Evolutionary conservation across 2,888 invertebrate genomes (phyloP).

Genomic region (Coronaproctus castanopsis): DNA sequence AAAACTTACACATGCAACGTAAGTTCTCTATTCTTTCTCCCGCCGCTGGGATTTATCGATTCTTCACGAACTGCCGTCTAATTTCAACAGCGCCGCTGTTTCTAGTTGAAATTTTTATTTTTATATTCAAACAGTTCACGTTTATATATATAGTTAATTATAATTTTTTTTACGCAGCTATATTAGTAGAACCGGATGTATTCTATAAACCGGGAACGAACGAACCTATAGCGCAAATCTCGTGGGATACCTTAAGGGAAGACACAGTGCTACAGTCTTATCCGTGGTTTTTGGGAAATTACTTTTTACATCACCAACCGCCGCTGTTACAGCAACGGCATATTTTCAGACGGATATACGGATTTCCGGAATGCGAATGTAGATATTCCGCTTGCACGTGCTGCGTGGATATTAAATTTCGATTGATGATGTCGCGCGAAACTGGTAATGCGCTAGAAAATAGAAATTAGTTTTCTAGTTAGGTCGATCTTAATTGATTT

Average conservation of each 20-base stretch:
- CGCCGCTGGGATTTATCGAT: too few species aligned
- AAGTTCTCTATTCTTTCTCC: too few species aligned
- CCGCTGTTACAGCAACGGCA: neutral
- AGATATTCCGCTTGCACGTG: conserved; percentile 1
- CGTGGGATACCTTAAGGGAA: neutral
- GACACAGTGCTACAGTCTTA: too few species aligned
- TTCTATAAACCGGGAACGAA: conserved; percentile 6
- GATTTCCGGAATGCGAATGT: conserved; percentile 6
- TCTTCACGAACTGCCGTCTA: too few species aligned
- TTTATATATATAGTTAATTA: too few species aligned
- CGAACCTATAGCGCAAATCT: neutral
- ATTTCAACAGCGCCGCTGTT: too few species aligned
- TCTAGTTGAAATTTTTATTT: too few species aligned
- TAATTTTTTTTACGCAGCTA: too few species aligned
- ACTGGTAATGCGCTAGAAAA: conserved; percentile 1
- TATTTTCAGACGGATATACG: conserved; percentile 2
- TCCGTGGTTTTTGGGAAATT: neutral
- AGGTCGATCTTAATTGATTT: neutral
- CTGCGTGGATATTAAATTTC: conserved; percentile 8
- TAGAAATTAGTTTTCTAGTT: neutral
- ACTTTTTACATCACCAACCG: neutral
- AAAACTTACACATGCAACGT: too few species aligned
- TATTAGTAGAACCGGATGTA: conserved; percentile 2
- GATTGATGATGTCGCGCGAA: neutral
- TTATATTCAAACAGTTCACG: too few species aligned